Evolutionary conservation across 2,797 vertebrate genomes (phyloP).

Genomic region (Esox masquinongy): DNA sequence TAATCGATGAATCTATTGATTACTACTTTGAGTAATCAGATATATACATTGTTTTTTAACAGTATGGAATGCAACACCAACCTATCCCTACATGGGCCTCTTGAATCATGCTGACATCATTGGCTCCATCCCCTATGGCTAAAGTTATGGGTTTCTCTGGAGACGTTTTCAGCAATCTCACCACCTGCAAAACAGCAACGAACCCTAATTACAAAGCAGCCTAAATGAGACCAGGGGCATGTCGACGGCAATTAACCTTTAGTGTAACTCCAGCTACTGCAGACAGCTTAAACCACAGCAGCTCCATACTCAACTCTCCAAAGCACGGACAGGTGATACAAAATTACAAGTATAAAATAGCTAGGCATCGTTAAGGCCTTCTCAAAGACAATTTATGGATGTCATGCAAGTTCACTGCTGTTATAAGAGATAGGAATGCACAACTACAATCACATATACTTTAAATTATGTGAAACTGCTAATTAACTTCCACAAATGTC

Average conservation of each 20-base stretch:
- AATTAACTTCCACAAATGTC: no score
- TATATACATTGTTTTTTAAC: not conserved
- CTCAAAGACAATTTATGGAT: not conserved
- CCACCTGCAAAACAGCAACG: slow-evolving; percentile 76
- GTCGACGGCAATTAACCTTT: slow-evolving; percentile 11
- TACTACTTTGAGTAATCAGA: no score
- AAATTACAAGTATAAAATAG: not conserved
- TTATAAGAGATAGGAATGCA: not conserved
- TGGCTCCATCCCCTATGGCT: slow-evolving; percentile 94
- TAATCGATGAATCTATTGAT: no score
- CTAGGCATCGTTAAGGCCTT: not conserved
- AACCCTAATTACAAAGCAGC: slow-evolving; percentile 3
- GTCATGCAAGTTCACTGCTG: not conserved
- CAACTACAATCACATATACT: not conserved
- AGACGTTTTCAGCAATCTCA: slow-evolving; percentile 92
- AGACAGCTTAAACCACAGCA: not conserved
- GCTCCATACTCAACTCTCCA: not conserved
- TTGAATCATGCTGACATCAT: slow-evolving; percentile 99
- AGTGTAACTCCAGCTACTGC: not conserved
- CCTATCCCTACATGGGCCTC: slow-evolving; percentile 98
- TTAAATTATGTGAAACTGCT: no score
- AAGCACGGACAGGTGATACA: not conserved
- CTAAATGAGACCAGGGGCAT: not conserved
- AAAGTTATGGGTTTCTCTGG: slow-evolving; percentile 96
- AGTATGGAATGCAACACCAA: slow-evolving; percentile 57